Percentiles rank a stretch among this genome's conserved stretches.
Conservation (phyloP, 2,797 vertebrate species). For the Anomalospiza imberbis region DNA sequence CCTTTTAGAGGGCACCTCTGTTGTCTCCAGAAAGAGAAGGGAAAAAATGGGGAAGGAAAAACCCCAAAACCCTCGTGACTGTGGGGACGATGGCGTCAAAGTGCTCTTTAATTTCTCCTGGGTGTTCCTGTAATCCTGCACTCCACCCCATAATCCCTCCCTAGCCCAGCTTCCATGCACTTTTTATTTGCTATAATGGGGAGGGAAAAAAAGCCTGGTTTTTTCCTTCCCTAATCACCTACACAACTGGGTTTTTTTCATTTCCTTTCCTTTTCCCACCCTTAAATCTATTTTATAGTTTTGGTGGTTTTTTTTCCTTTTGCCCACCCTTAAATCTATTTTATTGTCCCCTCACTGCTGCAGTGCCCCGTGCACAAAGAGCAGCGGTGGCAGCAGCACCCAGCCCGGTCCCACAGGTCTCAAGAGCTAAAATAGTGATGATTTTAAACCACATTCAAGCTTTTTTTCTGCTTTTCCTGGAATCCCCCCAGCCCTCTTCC, state of each 20-base stretch:
- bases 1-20: too few species aligned
- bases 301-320: neutral
- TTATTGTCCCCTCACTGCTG: neutral
- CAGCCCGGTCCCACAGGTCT: accelerated
- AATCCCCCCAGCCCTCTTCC: neutral
- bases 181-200: neutral
- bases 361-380: neutral
- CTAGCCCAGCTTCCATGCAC: neutral
- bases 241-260: neutral
- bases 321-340: neutral
- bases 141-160: constrained; percentile 25
- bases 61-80: accelerated
- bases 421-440: neutral
- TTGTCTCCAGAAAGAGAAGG: neutral
- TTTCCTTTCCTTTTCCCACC: neutral
- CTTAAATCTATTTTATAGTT: neutral
- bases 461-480: neutral
- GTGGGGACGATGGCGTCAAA: accelerated
- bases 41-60: accelerated
- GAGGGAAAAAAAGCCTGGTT: neutral
- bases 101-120: constrained; percentile 36
- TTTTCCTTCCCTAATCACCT: neutral
- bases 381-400: accelerated
- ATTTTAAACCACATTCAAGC: neutral
- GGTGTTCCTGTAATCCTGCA: neutral